Conservation (phyloP, 2,113 vertebrate genomes). For the Motacilla tschutschensis region DNA sequence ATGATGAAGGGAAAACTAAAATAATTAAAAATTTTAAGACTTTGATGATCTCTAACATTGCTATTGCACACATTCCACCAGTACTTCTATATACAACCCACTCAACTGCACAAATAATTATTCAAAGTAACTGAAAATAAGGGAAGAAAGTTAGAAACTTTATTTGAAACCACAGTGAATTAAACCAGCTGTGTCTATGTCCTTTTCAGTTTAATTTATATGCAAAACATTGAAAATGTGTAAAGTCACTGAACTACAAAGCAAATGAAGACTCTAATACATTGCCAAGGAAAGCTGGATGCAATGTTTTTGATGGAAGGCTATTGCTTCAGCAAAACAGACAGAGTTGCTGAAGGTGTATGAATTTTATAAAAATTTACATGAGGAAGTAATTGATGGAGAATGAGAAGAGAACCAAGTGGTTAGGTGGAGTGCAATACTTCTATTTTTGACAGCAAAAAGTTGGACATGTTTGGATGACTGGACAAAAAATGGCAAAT, state of each 20-base stretch:
- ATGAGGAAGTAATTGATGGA: not conserved
- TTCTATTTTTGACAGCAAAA: not conserved
- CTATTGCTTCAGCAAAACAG: slow-evolving; percentile 5
- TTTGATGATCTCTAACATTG: not conserved
- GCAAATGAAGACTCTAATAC: slow-evolving; percentile 9
- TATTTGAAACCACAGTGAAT: not conserved
- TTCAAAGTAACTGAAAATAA: not conserved
- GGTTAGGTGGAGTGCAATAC: not conserved
- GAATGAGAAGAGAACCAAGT: not conserved
- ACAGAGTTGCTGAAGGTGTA: not conserved
- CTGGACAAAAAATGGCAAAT: not conserved
- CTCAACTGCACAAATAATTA: not conserved
- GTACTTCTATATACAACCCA: not conserved
- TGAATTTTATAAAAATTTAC: not conserved
- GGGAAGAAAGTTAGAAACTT: slow-evolving; percentile 20
- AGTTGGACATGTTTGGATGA: not conserved
- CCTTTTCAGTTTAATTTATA: slow-evolving; percentile 32
- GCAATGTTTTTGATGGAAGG: slow-evolving; percentile 15
- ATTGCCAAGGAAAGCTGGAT: slow-evolving; percentile 3
- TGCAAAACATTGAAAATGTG: not conserved
- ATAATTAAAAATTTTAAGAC: not conserved
- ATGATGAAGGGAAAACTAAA: not conserved
- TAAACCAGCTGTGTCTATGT: slow-evolving; percentile 19
- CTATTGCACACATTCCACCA: not conserved
- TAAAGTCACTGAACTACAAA: slow-evolving; percentile 35